Percentiles rank a stretch among this genome's conserved stretches.
Conservation (phyloP, 1,140 invertebrate species). For the Drosophila orena region DNA sequence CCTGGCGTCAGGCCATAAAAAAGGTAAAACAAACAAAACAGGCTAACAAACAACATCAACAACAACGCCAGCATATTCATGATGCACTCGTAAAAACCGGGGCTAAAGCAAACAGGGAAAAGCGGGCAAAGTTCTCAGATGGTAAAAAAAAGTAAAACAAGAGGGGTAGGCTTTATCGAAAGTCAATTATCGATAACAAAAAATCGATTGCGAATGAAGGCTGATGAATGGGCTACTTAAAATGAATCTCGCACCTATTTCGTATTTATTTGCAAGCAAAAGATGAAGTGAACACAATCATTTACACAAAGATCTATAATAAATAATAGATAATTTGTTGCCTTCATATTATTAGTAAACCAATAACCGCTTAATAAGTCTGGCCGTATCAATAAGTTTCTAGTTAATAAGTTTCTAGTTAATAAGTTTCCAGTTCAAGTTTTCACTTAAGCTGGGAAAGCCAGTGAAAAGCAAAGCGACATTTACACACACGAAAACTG, state of each 20-base stretch:
- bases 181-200: no score
- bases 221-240: slow-evolving; percentile 13
- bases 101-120: neutral
- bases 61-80: slow-evolving; percentile 14
- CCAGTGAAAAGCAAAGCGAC: neutral
- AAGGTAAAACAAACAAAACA: slow-evolving; percentile 35
- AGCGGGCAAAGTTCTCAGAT: neutral
- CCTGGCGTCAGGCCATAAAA: slow-evolving; percentile 37
- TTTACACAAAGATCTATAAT: no score
- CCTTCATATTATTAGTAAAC: no score
- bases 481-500: slow-evolving; percentile 13
- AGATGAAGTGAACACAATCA: no score
- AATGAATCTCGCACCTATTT: slow-evolving; percentile 3
- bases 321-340: no score
- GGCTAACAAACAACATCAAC: slow-evolving; percentile 26
- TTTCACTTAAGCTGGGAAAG: slow-evolving; percentile 10
- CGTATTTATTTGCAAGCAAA: neutral
- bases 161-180: slow-evolving; percentile 13
- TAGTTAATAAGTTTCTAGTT: neutral
- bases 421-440: neutral
- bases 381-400: neutral
- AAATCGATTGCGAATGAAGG: slow-evolving; percentile 2
- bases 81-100: slow-evolving; percentile 8
- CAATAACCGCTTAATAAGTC: no score
- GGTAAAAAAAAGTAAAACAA: neutral